phyloP scores from a whole-genome alignment of 1,140 invertebrate genomes.

The Apis laboriosa region DNA sequence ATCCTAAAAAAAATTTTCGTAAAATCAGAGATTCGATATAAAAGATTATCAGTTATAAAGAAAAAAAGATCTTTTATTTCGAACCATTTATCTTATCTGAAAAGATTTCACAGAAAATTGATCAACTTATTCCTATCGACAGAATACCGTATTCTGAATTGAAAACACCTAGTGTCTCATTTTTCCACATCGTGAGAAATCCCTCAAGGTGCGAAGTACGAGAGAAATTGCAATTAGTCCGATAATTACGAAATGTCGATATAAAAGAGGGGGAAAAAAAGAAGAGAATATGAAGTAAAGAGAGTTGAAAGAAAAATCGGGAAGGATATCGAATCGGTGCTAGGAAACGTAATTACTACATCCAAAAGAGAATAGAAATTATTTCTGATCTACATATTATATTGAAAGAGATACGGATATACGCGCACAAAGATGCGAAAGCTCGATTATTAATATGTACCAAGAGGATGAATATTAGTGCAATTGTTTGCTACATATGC shows the following conservation, averaged over 20 bases:
- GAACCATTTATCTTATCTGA: not conserved
- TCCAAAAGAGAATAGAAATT: not conserved
- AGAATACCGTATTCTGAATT: too few relatives aligned
- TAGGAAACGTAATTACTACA: conserved; percentile 37
- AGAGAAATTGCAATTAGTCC: conserved; percentile 41
- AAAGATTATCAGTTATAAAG: not conserved
- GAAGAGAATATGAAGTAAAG: too few relatives aligned
- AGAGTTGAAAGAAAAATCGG: not conserved
- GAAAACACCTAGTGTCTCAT: not conserved
- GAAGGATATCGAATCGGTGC: not conserved
- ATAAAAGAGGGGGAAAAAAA: not conserved
- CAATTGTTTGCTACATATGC: conserved; percentile 13
- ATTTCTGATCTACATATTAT: conserved; percentile 16
- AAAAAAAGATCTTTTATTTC: not conserved
- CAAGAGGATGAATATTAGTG: conserved; percentile 30
- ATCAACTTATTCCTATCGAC: too few relatives aligned
- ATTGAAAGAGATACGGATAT: conserved; percentile 33
- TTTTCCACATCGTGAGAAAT: not conserved
- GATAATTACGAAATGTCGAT: conserved; percentile 36
- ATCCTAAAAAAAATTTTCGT: not conserved
- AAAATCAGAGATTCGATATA: not conserved
- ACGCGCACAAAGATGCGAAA: not conserved
- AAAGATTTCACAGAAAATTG: not conserved
- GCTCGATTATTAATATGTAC: conserved; percentile 9
- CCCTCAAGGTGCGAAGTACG: not conserved